Conservation (phyloP, 2,113 vertebrate species). For the Ceyx melanurus region DNA sequence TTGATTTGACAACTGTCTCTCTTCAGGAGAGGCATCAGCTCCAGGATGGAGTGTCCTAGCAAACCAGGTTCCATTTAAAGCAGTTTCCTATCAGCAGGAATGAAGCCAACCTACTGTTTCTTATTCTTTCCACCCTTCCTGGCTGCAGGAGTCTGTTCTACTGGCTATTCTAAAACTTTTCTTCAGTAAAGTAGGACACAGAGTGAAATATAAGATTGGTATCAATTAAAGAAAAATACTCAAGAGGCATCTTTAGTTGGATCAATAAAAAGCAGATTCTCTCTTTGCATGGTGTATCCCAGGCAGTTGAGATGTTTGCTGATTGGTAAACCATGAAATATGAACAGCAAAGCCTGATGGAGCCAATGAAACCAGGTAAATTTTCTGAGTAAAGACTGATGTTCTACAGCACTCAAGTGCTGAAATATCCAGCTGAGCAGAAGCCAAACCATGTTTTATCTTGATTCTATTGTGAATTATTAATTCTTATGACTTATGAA, state of each 20-base stretch:
- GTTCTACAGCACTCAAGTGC: neutral
- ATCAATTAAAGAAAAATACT: neutral
- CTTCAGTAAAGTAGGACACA: neutral
- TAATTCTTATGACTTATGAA: conserved; percentile 31
- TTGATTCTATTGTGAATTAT: conserved; percentile 32
- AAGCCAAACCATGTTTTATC: neutral
- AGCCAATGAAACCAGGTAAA: neutral
- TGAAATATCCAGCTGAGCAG: neutral
- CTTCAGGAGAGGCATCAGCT: neutral
- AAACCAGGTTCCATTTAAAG: neutral
- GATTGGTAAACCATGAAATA: neutral
- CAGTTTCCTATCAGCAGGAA: neutral
- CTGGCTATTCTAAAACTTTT: neutral
- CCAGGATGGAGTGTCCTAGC: neutral
- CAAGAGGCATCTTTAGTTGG: neutral
- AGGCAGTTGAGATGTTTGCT: neutral
- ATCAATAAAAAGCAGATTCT: neutral
- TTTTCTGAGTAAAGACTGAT: neutral
- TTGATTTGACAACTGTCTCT: neutral
- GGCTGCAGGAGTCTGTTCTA: neutral
- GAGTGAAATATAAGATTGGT: neutral
- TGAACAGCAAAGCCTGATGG: neutral
- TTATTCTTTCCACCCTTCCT: neutral
- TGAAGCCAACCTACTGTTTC: neutral
- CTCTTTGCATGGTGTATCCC: neutral